Conservation (phyloP, 53 echinoderm and acorn worm genomes). For the Echinometra lucunter region DNA sequence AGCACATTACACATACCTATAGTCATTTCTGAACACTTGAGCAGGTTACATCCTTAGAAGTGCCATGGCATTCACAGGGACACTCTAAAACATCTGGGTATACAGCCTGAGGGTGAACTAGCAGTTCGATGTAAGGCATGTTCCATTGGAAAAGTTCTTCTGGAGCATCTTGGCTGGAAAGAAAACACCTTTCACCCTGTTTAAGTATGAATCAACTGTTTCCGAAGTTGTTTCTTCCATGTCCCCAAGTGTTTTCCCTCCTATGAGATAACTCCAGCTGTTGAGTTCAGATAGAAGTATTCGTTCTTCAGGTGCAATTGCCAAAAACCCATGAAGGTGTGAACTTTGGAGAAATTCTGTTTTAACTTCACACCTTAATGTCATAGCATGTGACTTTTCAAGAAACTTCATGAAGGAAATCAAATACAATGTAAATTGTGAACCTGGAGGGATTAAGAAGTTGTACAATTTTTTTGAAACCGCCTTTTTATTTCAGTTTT, state of each 20-base stretch:
- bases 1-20: background rate
- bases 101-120: background rate
- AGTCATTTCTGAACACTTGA: background rate
- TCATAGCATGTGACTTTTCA: background rate
- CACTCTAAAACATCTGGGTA: constrained; percentile 25
- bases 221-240: constrained; percentile 7
- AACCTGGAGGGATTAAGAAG: background rate
- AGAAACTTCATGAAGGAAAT: background rate
- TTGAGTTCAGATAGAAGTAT: background rate
- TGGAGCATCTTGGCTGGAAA: background rate
- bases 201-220: constrained; percentile 20
- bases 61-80: background rate
- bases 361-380: background rate
- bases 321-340: constrained; percentile 4
- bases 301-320: background rate
- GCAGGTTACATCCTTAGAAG: background rate
- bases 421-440: background rate
- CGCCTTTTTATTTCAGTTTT: background rate
- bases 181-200: constrained; percentile 6
- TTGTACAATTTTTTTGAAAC: background rate
- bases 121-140: background rate
- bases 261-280: background rate
- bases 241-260: constrained; percentile 7
- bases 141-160: background rate
- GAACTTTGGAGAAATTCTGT: background rate